Evolutionary conservation across 2,888 invertebrate species (phyloP).

Genomic region (Scaptomyza caliginosa): DNA sequence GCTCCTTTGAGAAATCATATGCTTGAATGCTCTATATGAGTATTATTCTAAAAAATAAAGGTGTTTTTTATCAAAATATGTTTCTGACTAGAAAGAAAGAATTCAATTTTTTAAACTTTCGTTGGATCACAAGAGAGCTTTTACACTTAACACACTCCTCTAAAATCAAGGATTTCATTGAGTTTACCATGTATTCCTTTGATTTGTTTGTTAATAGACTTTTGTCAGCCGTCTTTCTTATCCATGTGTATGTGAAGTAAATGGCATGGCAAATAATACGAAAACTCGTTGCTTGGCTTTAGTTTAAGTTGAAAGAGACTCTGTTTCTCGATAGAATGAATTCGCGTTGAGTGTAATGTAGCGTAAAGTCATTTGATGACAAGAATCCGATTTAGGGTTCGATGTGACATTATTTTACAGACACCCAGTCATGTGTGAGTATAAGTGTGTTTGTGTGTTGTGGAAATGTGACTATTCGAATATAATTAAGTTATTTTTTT

Average conservation of each 20-base stretch:
- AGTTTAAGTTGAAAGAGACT: not conserved
- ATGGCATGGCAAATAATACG: not conserved
- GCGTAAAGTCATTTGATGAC: slow-evolving; percentile 58
- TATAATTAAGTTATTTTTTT: not conserved
- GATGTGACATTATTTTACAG: slow-evolving; percentile 39
- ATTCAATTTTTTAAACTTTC: not conserved
- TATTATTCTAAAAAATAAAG: not conserved
- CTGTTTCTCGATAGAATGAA: not conserved
- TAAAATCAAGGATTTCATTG: not conserved
- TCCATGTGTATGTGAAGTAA: not conserved
- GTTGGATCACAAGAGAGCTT: not conserved
- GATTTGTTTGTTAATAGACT: not conserved
- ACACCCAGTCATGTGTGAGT: not conserved
- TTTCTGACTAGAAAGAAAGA: no score
- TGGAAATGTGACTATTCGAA: not conserved
- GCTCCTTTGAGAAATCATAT: slow-evolving; percentile 31
- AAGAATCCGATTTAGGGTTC: slow-evolving; percentile 27
- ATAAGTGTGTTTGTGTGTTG: not conserved
- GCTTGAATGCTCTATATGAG: slow-evolving; percentile 5
- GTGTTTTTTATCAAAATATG: no score
- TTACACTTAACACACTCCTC: not conserved
- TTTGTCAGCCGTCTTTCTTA: not conserved
- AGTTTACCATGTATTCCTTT: not conserved
- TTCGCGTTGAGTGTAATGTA: slow-evolving; percentile 52
- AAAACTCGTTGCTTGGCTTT: slow-evolving; percentile 14